Base-by-base conservation (phyloP, 2,888 invertebrate genomes). In the Epiperipatus broadwayi region DNA sequence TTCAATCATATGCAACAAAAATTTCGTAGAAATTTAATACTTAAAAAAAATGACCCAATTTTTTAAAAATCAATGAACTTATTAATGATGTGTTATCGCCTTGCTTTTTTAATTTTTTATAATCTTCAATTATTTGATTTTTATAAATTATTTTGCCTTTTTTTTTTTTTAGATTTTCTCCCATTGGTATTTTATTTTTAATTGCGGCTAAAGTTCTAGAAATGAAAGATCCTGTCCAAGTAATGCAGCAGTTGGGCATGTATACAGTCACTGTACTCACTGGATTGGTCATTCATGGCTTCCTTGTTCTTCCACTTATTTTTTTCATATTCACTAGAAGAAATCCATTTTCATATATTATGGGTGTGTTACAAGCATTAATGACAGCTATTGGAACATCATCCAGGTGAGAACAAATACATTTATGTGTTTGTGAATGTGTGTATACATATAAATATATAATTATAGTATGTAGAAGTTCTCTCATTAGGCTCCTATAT, bases 361-460 rank as follows among this genome's bases (percentile, higher is more conserved):
- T 35, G 10, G 34, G 29, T 10, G 43, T 45, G 43, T 25, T 39
- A 7, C 84, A 85, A 52, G 89, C 91, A 16, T 66, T 89, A 61
- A 80, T 84, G 3, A 93, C 91, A 2, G 91, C 91, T 31, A 93
- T 93, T 57, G 91, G 89, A 49, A 93, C 93, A 20, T 84, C 89
- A 20, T 91, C 89, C 25, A 79, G 80, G 61, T 62, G 30, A 35
- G n/a, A n/a, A n/a, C n/a, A n/a, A n/a, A n/a, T n/a, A 42, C 37
- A 29, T 8, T 10, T n/a, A n/a, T n/a, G n/a, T n/a, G n/a, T n/a
- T n/a, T n/a, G n/a, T n/a, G n/a, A n/a, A n/a, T n/a, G n/a, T n/a
- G n/a, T n/a, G n/a, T n/a, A n/a, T n/a, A n/a, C n/a, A n/a, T n/a
- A n/a, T n/a, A n/a, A n/a, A n/a, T n/a, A n/a, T n/a, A n/a, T n/a